Percentiles rank a stretch among this genome's conserved stretches.
Conservation (phyloP, 2,888 invertebrate species). For the Acanthosepion lycidas region DNA sequence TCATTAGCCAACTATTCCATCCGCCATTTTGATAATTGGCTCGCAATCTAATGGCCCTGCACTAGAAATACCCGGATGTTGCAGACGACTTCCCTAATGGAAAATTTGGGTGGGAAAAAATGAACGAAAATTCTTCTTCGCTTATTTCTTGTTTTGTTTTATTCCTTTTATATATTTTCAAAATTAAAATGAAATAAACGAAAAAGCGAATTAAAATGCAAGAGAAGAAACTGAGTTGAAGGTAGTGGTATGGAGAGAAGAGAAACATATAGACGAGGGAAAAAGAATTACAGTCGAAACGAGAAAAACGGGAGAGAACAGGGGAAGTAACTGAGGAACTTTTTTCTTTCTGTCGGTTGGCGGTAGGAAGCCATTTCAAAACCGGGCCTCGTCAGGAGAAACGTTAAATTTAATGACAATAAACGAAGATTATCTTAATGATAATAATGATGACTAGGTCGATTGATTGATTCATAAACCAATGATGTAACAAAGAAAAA, state of each 20-base stretch:
- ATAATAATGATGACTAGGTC: slow-evolving; percentile 20
- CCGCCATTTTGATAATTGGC: slow-evolving; percentile 33
- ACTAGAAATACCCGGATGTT: slow-evolving; percentile 33
- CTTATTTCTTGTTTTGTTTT: background rate
- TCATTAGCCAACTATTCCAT: slow-evolving; percentile 22
- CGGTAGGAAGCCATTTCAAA: background rate
- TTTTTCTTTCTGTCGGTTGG: background rate
- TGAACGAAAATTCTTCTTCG: background rate
- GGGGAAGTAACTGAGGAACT: background rate
- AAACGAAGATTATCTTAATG: slow-evolving; percentile 1
- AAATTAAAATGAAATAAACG: slow-evolving; percentile 6
- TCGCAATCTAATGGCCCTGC: slow-evolving; percentile 33
- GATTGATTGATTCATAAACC: background rate
- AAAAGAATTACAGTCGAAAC: background rate
- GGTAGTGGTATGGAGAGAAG: background rate
- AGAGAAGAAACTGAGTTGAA: background rate
- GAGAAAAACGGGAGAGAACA: background rate
- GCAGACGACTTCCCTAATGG: slow-evolving; percentile 33
- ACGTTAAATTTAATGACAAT: background rate
- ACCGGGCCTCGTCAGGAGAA: background rate
- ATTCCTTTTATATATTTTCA: background rate
- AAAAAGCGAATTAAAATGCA: background rate
- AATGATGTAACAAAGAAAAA: background rate
- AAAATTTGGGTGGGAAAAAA: background rate
- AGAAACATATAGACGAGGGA: background rate